Evolutionary conservation across 1,140 invertebrate genomes (phyloP).

Genomic region (Rhagoletis zephyria): DNA sequence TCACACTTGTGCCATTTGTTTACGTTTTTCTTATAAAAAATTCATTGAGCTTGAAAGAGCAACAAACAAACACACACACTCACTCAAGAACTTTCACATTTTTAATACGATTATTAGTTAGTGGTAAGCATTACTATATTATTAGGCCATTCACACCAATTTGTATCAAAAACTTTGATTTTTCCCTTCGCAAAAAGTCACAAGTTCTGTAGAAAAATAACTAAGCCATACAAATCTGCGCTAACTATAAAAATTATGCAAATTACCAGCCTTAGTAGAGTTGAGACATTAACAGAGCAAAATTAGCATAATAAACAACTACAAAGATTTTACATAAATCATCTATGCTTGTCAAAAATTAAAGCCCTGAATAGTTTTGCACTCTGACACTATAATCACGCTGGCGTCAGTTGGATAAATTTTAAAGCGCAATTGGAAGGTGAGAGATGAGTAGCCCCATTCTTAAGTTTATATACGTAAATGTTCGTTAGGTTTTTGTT

Average conservation of each 20-base stretch:
- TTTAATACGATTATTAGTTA: no score
- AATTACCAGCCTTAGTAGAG: no score
- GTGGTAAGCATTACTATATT: background rate
- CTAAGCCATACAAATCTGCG: background rate
- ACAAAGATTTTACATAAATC: slow-evolving; percentile 6
- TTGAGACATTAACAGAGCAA: no score
- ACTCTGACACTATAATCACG: slow-evolving; percentile 4
- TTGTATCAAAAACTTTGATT: background rate
- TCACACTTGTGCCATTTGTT: no score
- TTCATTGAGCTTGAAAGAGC: no score
- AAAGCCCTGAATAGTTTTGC: background rate
- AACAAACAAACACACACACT: no score
- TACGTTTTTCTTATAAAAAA: no score
- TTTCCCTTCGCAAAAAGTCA: background rate
- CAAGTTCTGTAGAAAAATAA: no score
- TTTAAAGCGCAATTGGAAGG: background rate
- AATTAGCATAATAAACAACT: background rate
- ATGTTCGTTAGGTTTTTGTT: no score
- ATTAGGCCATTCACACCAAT: slow-evolving; percentile 28
- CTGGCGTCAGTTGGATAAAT: background rate
- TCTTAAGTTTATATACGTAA: no score
- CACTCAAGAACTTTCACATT: no score
- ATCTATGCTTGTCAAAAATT: slow-evolving; percentile 29
- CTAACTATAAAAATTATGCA: background rate
- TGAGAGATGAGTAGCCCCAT: background rate